Evolutionary conservation across 2,888 invertebrate genomes (phyloP).

Genomic region (Rhyacophila evoluta): DNA sequence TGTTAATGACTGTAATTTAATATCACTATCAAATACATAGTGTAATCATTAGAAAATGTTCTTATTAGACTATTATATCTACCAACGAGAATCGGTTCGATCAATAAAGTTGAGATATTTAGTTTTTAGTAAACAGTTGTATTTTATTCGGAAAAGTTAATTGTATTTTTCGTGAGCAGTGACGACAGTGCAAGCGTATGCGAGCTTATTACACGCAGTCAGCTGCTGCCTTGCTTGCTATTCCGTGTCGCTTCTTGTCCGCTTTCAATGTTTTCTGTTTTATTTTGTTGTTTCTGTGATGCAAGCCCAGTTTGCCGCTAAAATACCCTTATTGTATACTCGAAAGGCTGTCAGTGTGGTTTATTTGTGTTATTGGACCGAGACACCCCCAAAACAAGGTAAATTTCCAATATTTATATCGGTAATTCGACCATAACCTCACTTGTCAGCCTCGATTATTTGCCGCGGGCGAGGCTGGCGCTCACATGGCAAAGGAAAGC

Average conservation of each 20-base stretch:
- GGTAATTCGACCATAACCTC: constrained; percentile 70
- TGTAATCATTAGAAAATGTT: too few relatives aligned
- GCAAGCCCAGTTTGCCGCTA: constrained; percentile 69
- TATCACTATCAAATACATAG: too few relatives aligned
- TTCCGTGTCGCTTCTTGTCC: constrained; percentile 74
- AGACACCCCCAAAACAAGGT: constrained; percentile 65
- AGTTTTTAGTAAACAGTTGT: too few relatives aligned
- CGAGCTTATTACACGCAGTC: constrained; percentile 64
- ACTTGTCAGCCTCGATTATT: constrained; percentile 59
- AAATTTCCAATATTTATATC: constrained; percentile 70
- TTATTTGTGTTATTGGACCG: constrained; percentile 64
- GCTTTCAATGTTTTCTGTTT: constrained; percentile 73
- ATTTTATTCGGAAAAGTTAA: not conserved
- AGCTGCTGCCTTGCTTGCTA: constrained; percentile 79
- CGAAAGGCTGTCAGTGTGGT: constrained; percentile 62
- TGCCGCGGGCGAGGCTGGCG: constrained; percentile 48
- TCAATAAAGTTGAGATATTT: too few relatives aligned
- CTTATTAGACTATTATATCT: too few relatives aligned
- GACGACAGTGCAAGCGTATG: constrained; percentile 56
- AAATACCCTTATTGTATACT: constrained; percentile 63
- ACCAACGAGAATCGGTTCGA: too few relatives aligned
- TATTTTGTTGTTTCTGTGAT: constrained; percentile 71
- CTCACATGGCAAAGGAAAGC: constrained; percentile 42
- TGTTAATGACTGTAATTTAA: too few relatives aligned
- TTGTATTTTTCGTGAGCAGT: constrained; percentile 58